phyloP scores from a whole-genome alignment of 2,888 invertebrate species.

The Diarsia brunnea region DNA sequence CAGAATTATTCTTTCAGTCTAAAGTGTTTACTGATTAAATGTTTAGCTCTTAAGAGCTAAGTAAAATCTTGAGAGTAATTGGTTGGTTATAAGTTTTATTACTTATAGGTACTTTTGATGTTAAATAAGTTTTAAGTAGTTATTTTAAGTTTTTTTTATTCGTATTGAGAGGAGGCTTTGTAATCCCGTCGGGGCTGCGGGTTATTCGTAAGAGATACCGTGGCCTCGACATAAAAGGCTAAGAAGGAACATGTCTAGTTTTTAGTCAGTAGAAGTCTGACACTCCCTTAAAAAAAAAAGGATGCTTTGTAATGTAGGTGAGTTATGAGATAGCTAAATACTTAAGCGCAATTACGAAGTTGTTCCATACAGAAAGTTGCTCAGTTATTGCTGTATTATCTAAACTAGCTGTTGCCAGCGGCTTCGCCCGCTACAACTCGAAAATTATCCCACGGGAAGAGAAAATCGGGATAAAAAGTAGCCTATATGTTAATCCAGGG shows the following conservation, averaged over 20 bases:
- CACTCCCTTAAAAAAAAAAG: too few species aligned
- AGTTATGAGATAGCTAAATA: not conserved
- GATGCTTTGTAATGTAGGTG: not conserved
- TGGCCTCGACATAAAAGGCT: too few species aligned
- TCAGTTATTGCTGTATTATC: not conserved
- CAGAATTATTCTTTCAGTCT: constrained; percentile 27
- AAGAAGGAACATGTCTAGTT: too few species aligned
- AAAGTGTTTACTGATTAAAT: constrained; percentile 42
- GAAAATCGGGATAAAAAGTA: too few species aligned
- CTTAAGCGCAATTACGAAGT: not conserved
- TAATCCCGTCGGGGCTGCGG: too few species aligned
- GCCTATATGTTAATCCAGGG: too few species aligned
- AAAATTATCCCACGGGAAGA: too few species aligned
- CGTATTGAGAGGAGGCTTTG: not conserved
- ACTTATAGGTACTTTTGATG: not conserved
- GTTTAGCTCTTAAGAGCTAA: constrained; percentile 10
- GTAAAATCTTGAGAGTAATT: not conserved
- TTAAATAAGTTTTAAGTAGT: not conserved
- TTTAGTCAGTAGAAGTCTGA: too few species aligned
- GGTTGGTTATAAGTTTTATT: not conserved
- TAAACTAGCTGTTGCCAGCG: too few species aligned
- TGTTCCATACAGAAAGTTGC: too few species aligned
- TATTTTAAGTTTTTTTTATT: not conserved
- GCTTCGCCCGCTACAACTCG: too few species aligned
- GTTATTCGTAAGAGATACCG: too few species aligned